Percentiles rank a stretch among this genome's conserved stretches.
phyloP scores from a whole-genome alignment of 2,888 invertebrate species.

The Timema podura region DNA sequence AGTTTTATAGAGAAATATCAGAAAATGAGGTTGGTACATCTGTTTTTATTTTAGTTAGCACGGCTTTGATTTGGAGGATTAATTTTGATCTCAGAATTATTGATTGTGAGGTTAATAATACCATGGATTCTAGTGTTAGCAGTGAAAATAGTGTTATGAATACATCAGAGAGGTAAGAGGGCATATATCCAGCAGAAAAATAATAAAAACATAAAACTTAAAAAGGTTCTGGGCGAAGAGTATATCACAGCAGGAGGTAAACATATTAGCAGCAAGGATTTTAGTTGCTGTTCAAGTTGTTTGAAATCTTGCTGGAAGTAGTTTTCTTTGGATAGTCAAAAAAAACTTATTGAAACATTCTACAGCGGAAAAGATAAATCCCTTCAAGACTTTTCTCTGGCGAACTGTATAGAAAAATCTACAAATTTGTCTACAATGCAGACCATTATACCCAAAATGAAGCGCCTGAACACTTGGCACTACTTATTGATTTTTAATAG shows the following conservation, averaged over 20 bases:
- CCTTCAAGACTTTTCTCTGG: not conserved
- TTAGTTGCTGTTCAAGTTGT: not conserved
- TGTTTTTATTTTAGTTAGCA: not conserved
- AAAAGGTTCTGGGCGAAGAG: not conserved
- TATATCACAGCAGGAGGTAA: slow-evolving; percentile 7
- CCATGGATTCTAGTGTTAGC: not conserved
- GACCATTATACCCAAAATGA: not conserved
- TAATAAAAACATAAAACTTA: not conserved
- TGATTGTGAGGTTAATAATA: not conserved
- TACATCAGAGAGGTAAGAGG: not conserved
- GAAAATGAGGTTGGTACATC: not conserved
- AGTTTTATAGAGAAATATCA: not conserved
- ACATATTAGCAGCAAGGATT: slow-evolving; percentile 4
- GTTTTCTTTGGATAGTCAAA: not conserved
- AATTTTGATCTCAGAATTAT: too few relatives aligned
- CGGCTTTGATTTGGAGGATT: not conserved
- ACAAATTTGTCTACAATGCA: not conserved
- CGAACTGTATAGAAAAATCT: not conserved
- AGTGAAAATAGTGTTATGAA: slow-evolving; percentile 4
- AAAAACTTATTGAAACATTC: not conserved
- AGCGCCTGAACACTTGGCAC: not conserved
- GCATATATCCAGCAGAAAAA: slow-evolving; percentile 3
- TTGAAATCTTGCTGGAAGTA: not conserved
- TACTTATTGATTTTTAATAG: not conserved
- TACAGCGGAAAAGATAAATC: slow-evolving; percentile 1